Percentiles rank a stretch among this genome's conserved stretches.
Evolutionary conservation across 2,797 vertebrate genomes (phyloP).

Genomic region (Galagoides demidoff): DNA sequence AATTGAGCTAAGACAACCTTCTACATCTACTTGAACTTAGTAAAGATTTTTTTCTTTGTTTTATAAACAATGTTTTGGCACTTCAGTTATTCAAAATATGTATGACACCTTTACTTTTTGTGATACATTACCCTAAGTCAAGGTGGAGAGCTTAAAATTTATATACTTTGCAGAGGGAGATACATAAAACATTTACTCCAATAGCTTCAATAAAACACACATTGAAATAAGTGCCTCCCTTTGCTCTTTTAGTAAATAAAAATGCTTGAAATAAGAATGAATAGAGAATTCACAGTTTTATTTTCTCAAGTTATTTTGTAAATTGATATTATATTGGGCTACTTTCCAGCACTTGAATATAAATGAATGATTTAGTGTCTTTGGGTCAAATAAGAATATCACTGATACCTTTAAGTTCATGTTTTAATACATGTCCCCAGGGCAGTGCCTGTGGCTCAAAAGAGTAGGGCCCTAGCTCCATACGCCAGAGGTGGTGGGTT

Average conservation of each 20-base stretch:
- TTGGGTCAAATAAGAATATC: background rate
- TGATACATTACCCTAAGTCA: background rate
- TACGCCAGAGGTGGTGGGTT: too few relatives aligned
- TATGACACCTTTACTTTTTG: background rate
- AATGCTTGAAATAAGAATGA: background rate
- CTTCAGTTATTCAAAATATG: background rate
- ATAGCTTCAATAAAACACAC: background rate
- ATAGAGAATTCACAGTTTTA: background rate
- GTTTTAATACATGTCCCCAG: background rate
- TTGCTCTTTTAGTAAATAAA: background rate
- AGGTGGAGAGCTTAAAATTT: background rate
- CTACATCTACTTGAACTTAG: background rate
- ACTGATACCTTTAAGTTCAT: background rate
- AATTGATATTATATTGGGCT: background rate
- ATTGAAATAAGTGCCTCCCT: background rate
- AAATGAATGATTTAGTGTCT: background rate
- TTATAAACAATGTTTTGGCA: background rate
- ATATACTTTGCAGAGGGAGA: background rate
- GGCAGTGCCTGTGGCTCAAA: too few relatives aligned
- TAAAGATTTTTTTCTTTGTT: background rate
- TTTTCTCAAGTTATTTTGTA: background rate
- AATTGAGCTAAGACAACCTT: background rate
- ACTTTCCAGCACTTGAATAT: background rate
- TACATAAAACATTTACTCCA: background rate
- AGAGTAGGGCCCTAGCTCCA: too few relatives aligned